Evolutionary conservation across 2,888 invertebrate genomes (phyloP).

Genomic region (Drosophila meridionalis): DNA sequence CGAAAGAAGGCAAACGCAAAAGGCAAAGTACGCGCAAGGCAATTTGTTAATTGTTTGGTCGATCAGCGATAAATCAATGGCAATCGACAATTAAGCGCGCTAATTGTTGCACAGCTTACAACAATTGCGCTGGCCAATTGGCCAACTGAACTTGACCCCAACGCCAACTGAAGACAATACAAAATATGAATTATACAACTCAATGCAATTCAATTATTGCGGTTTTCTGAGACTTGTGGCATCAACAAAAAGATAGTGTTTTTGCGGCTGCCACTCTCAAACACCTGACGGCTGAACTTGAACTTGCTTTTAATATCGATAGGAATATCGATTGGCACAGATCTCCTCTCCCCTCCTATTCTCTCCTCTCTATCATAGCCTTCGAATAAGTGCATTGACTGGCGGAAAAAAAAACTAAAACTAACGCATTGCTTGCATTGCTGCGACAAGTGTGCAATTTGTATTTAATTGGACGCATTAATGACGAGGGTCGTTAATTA

Average conservation of each 20-base stretch:
- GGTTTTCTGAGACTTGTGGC: constrained; percentile 55
- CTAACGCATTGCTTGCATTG: constrained; percentile 71
- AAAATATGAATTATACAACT: constrained; percentile 47
- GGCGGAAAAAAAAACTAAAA: constrained; percentile 41
- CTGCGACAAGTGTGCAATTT: constrained; percentile 73
- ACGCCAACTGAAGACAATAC: constrained; percentile 65
- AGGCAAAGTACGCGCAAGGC: constrained; percentile 72
- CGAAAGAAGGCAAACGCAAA: constrained; percentile 53
- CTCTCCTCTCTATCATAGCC: constrained; percentile 1
- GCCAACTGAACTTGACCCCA: constrained; percentile 74
- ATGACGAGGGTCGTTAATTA: constrained; percentile 44
- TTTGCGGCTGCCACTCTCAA: constrained; percentile 52
- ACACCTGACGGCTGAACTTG: constrained; percentile 73
- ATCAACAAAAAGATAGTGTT: constrained; percentile 52
- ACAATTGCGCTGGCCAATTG: constrained; percentile 66
- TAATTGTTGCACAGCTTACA: constrained; percentile 69
- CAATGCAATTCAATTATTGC: constrained; percentile 49
- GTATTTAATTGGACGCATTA: constrained; percentile 69
- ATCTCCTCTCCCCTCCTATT: constrained; percentile 1
- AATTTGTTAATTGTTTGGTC: constrained; percentile 74
- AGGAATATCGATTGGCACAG: constrained; percentile 8
- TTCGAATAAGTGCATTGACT: constrained; percentile 34
- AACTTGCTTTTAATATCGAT: constrained; percentile 65
- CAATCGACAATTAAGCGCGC: constrained; percentile 67
- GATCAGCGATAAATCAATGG: constrained; percentile 77